Evolutionary conservation across 2,888 invertebrate genomes (phyloP), one percentile per base, ranked within the genome.

Genomic region (Drosophila tripunctata): DNA sequence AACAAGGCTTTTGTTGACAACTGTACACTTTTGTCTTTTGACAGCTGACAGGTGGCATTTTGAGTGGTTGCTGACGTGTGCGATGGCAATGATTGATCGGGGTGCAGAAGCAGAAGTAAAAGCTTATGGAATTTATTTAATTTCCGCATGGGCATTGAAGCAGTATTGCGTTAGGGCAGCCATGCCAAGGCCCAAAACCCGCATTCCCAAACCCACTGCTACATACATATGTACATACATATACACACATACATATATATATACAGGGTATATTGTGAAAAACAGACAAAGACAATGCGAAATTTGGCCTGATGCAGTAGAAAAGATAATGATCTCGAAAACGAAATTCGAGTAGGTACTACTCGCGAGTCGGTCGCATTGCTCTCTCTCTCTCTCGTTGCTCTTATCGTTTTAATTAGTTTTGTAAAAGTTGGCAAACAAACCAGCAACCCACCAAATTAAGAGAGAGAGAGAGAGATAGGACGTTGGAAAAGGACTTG

Each of bases 331-430:
- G 44, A 69, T 83, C 72, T 31, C 14, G n/a, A 33, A 33, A 50
- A 38, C 38, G 38, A 64, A 71, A 55, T 63, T 40, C 55, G 51
- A 43, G 47, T 47, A 30, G 33, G 33, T 31, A 21, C 12, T 36
- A 45, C 45, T 55, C 54, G 45, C 41, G 36, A 58, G 27, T 56
- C 31, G 27, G 48, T 45, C 56, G 58, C 51, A 44, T 55, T 45
- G 51, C 40, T 43, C 68, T 61, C n/a, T n/a, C n/a, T n/a, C n/a
- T n/a, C n/a, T n/a, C n/a, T n/a, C n/a, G n/a, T n/a, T n/a, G n/a
- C n/a, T n/a, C 75, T 87, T 81, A 81, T 81, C 81, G 72, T 68
- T 87, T 81, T 81, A 81, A 81, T 81, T 81, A 81, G 87, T 87
- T 81, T 81, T 72, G 38, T 38, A 84, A 86, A 84, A 80, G 80